Evolutionary conservation across 2,888 invertebrate genomes (phyloP).

Genomic region (Homarus gammarus): DNA sequence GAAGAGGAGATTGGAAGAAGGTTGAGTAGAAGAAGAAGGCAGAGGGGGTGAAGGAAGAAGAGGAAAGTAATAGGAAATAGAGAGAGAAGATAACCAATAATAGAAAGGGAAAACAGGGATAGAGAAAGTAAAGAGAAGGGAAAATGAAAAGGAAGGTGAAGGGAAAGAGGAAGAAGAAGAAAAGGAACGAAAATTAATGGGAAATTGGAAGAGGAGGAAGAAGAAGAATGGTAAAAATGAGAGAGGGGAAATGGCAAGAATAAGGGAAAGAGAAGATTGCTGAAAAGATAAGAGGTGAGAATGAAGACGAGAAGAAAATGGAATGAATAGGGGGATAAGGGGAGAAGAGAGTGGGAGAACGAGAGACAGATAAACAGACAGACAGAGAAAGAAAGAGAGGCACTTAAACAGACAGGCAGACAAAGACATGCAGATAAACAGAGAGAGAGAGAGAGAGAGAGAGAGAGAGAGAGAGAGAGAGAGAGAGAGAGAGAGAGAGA

Average conservation of each 20-base stretch:
- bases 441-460: neutral
- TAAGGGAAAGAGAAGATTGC: no score
- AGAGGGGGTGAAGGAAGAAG: no score
- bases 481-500: slow-evolving; percentile 2
- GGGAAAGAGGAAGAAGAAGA: no score
- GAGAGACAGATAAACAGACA: neutral
- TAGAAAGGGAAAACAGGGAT: neutral
- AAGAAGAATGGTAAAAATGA: no score
- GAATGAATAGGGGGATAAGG: no score
- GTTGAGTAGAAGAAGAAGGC: neutral
- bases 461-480: neutral
- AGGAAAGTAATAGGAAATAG: neutral
- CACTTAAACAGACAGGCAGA: no score
- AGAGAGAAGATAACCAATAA: neutral
- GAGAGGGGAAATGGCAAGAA: no score
- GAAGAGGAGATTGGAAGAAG: neutral
- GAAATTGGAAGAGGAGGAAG: no score
- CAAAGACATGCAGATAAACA: neutral
- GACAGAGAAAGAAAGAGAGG: neutral
- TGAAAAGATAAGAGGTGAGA: neutral
- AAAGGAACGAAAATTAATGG: no score
- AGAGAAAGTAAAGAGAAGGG: no score
- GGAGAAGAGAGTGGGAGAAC: neutral
- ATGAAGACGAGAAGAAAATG: neutral
- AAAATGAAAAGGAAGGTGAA: no score